These are phyloP conservation scores for Philereme transversata DNA, from an alignment of 2,888 invertebrate species.

Conservation along the genomic window DNA sequence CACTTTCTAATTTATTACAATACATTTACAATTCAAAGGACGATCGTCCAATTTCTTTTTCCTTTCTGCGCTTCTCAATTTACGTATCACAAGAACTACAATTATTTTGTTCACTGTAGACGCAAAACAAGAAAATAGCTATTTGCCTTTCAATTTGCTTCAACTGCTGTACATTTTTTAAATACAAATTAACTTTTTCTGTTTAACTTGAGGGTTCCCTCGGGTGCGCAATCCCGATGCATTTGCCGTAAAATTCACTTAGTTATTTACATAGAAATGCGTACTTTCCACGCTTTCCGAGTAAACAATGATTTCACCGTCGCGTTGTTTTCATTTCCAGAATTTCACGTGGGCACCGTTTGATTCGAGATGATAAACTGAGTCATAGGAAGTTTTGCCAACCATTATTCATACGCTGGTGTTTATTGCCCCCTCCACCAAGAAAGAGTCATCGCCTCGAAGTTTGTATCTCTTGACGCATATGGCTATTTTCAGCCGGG, in stretches of 20 bases:
- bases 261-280: conserved; percentile 9
- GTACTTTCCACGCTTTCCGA: conserved; percentile 35
- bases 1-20: neutral
- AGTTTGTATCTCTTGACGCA: conserved; percentile 67
- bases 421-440: conserved; percentile 65
- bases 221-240: conserved; percentile 8
- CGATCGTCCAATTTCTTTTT: neutral
- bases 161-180: conserved; percentile 2
- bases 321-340: conserved; percentile 43
- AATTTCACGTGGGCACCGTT: conserved; percentile 47
- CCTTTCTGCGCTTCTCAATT: conserved; percentile 9
- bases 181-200: conserved; percentile 9
- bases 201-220: conserved; percentile 11
- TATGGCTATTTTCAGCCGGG: conserved; percentile 63
- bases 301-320: conserved; percentile 46
- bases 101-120: conserved; percentile 8
- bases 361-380: conserved; percentile 45
- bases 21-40: conserved; percentile 10
- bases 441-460: conserved; percentile 64
- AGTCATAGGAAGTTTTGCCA: conserved; percentile 68
- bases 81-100: conserved; percentile 14
- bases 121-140: conserved; percentile 7
- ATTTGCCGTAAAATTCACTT: conserved; percentile 15
- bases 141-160: conserved; percentile 11
- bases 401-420: conserved; percentile 68